These are phyloP conservation scores for Drosophila antonietae DNA, from an alignment of 2,888 invertebrate genomes.

Conservation along the genomic window DNA sequence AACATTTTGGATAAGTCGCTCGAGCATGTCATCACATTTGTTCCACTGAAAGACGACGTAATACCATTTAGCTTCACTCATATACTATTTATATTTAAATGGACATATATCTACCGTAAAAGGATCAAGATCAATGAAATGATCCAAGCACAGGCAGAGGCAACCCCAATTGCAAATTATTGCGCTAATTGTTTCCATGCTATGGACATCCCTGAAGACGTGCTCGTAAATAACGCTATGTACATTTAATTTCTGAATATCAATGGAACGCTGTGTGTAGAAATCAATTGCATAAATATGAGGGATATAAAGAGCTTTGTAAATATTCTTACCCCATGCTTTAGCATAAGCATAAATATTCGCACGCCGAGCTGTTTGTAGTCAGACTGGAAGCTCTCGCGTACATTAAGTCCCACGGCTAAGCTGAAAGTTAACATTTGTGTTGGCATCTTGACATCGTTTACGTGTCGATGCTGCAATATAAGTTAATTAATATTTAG, in stretches of 20 bases:
- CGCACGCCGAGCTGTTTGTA: conserved; percentile 79
- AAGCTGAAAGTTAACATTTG: conserved; percentile 75
- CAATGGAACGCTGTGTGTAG: conserved; percentile 53
- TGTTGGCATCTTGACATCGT: conserved; percentile 46
- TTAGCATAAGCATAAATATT: conserved; percentile 74
- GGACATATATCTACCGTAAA: conserved; percentile 57
- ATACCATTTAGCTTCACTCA: not conserved
- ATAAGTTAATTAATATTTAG: conserved; percentile 5
- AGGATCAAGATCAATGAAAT: conserved; percentile 66
- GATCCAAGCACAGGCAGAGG: conserved; percentile 78
- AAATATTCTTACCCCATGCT: conserved; percentile 66
- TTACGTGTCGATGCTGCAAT: conserved; percentile 49
- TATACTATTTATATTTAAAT: not conserved
- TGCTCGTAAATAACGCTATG: conserved; percentile 82
- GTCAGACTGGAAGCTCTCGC: conserved; percentile 73
- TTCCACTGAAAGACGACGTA: conserved; percentile 75
- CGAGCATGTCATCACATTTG: conserved; percentile 82
- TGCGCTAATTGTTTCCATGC: conserved; percentile 62
- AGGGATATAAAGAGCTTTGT: not conserved
- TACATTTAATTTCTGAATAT: conserved; percentile 77
- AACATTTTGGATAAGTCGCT: conserved; percentile 75
- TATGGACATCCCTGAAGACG: conserved; percentile 73
- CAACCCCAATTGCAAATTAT: conserved; percentile 78
- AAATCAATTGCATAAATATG: not conserved
- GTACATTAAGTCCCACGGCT: conserved; percentile 80